Percentiles rank a stretch among this genome's conserved stretches.
Conservation (phyloP, 2,113 vertebrate genomes). For the Trinectes maculatus region DNA sequence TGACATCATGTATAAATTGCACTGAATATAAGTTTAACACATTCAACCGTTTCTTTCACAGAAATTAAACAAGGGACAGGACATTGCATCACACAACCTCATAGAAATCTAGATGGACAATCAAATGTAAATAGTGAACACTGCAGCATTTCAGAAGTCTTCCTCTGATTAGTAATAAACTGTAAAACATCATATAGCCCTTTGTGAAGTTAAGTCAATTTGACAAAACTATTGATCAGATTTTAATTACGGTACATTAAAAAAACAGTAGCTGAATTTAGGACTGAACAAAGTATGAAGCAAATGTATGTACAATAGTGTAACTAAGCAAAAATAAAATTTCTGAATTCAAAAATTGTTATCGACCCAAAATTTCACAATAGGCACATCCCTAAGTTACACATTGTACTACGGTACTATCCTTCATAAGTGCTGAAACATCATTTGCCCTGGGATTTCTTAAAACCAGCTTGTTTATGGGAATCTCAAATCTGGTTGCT, state of each 20-base stretch:
- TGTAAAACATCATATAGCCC: conserved; percentile 18
- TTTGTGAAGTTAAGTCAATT: neutral
- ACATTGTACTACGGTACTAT: conserved; percentile 5
- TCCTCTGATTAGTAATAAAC: conserved; percentile 1
- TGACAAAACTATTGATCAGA: conserved; percentile 13
- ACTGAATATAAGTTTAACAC: neutral
- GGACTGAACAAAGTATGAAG: no score
- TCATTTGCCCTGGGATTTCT: conserved; percentile 25
- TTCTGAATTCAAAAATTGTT: no score
- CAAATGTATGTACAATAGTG: no score
- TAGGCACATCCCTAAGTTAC: no score
- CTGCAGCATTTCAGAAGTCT: neutral
- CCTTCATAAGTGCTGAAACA: neutral
- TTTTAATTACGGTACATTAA: conserved; percentile 47
- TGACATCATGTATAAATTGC: neutral
- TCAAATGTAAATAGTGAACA: conserved; percentile 40
- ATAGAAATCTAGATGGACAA: no score
- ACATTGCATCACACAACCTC: conserved; percentile 17
- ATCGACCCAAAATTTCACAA: no score
- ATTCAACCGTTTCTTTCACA: conserved; percentile 6
- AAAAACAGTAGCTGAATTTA: neutral
- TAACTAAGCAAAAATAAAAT: no score
- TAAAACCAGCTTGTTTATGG: conserved; percentile 5
- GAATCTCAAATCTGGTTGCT: conserved; percentile 13
- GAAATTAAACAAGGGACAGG: neutral